Percentiles rank a stretch among this genome's conserved stretches.
These are phyloP conservation scores for Andricus curvator DNA, from an alignment of 2,888 invertebrate species.

Conservation along the genomic window DNA sequence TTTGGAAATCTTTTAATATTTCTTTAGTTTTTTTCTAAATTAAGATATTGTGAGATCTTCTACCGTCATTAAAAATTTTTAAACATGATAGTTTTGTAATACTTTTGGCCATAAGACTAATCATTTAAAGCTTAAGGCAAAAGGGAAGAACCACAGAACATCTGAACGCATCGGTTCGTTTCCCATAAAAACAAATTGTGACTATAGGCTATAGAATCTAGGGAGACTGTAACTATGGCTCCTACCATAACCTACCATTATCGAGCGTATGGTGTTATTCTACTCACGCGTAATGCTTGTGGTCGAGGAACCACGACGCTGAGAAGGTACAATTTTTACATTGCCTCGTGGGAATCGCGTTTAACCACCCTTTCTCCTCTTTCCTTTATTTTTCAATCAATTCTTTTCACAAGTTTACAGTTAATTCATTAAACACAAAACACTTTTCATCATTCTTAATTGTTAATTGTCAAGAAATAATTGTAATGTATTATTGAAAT, in stretches of 20 bases:
- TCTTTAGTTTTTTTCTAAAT: no score
- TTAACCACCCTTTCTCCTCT: neutral
- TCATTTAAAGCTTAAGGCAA: neutral
- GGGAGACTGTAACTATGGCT: neutral
- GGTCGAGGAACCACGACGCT: constrained; percentile 15
- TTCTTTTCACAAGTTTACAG: neutral
- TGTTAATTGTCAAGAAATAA: no score
- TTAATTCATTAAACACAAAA: neutral
- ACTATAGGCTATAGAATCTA: neutral
- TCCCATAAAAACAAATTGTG: neutral
- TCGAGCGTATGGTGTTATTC: constrained; percentile 15
- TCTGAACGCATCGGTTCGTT: neutral
- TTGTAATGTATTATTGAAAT: no score
- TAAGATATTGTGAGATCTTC: no score
- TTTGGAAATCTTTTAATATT: no score
- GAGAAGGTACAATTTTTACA: constrained; percentile 18
- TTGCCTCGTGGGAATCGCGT: constrained; percentile 20
- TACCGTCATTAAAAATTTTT: no score
- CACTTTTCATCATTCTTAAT: no score
- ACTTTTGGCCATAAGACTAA: no score
- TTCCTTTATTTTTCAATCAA: neutral
- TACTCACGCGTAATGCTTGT: constrained; percentile 15
- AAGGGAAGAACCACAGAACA: neutral
- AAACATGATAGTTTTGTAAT: no score
- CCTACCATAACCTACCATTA: constrained; percentile 12